Evolutionary conservation across 2,888 invertebrate species (phyloP).

Genomic region (Abrostola tripartita): DNA sequence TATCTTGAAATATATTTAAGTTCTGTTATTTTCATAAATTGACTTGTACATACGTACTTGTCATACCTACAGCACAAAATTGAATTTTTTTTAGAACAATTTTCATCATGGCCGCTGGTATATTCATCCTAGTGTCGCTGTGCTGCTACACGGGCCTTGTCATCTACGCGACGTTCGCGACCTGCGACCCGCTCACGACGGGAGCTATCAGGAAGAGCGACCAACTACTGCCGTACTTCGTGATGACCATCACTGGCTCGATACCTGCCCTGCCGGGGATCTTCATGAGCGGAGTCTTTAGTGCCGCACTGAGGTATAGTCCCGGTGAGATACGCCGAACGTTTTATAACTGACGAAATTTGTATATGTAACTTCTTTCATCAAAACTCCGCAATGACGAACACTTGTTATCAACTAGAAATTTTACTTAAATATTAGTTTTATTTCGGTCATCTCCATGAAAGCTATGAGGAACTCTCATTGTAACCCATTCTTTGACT

Average conservation of each 20-base stretch:
- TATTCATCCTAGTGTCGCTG: conserved; percentile 91
- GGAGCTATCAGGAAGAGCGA: conserved; percentile 91
- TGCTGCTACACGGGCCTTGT: conserved; percentile 95
- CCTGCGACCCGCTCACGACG: conserved; percentile 95
- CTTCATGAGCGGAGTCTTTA: conserved; percentile 95
- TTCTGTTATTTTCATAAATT: too few relatives aligned
- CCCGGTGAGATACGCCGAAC: conserved; percentile 25
- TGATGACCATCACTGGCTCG: conserved; percentile 92
- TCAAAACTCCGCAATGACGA: too few relatives aligned
- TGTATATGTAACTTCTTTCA: too few relatives aligned
- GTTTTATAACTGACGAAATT: too few relatives aligned
- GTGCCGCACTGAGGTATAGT: conserved; percentile 93
- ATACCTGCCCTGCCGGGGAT: conserved; percentile 94
- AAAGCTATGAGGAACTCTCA: too few relatives aligned
- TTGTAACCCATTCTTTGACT: too few relatives aligned
- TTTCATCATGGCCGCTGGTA: conserved; percentile 93
- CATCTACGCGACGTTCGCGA: conserved; percentile 94
- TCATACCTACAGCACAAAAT: not conserved
- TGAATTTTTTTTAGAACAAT: conserved; percentile 89
- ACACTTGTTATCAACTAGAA: too few relatives aligned
- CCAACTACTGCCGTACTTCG: conserved; percentile 93
- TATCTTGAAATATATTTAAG: too few relatives aligned
- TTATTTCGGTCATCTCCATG: too few relatives aligned
- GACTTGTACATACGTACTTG: too few relatives aligned
- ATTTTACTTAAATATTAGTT: too few relatives aligned